Evolutionary conservation across 2,888 invertebrate species (phyloP), one percentile per base, ranked within the genome.

Genomic region (Brachycybe producta): DNA sequence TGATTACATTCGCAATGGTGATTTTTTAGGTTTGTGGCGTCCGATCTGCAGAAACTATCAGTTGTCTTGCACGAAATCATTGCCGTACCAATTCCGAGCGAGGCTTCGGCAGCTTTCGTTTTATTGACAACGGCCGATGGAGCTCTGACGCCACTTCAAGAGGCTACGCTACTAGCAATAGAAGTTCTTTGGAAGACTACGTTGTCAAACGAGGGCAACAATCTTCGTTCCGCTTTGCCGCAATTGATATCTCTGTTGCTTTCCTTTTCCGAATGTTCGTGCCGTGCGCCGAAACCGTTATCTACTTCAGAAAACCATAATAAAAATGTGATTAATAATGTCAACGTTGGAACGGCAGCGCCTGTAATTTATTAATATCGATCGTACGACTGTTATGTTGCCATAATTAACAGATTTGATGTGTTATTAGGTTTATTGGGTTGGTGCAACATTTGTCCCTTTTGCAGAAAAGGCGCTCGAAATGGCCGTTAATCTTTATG

Each of bases 121-220:
- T 73, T 91, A 68, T 74, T 86, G 58, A 77, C 82, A 0, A 75
- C 81, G 44, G 77, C 82, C 43, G 90, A 92, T 63, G 78, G 84
- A 34, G 75, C 84, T 59, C 71, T 86, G 52, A 85, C 84, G 1
- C 82, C 84, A 7, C 70, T 88, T 52, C 88, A 91, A 65, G 86
- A 87, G 60, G 82, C 84, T 43, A 78, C 85, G 36, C 69, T 90
- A 23, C 85, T 87, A 62, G 82, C 87, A 53, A 79, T 94, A 67
- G 87, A 91, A 57, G 76, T 84, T 24, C 74, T 95, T 47, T 85
- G 88, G 62, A 85, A 87, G 74, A 84, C 82, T 60, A 55, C 48
- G 7, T 47, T 38, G n/a, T 21, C 38, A 15, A 30, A 15, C 5
- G n/a, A 13, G 13, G 30, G 11, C 30, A 40, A 40, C n/a, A 27